Percentiles rank a stretch among this genome's conserved stretches.
Conservation (phyloP, 2,888 invertebrate genomes). For the Pomacea canaliculata region DNA sequence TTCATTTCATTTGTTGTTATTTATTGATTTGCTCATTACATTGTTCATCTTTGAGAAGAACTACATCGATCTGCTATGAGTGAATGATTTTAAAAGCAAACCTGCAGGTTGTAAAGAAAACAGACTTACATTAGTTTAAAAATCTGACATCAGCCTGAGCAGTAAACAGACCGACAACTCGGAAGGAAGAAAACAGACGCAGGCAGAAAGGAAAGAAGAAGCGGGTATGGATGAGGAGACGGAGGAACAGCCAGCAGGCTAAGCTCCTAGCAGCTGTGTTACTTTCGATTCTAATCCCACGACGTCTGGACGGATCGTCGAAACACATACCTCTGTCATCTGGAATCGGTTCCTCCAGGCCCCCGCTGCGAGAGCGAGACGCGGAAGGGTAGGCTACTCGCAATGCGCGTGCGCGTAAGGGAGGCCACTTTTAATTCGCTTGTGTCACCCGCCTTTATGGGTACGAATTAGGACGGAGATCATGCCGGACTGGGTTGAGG, state of each 20-base stretch:
- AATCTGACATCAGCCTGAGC: not conserved
- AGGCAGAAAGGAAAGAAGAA: not conserved
- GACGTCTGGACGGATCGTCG: not conserved
- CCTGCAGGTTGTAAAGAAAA: too few relatives aligned
- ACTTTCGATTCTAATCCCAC: slow-evolving; percentile 7
- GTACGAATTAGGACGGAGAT: slow-evolving; percentile 12
- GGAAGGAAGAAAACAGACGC: too few relatives aligned
- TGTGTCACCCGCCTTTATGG: slow-evolving; percentile 23
- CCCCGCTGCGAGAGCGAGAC: not conserved
- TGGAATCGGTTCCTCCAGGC: slow-evolving; percentile 1
- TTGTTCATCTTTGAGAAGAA: too few relatives aligned
- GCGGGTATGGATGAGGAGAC: not conserved
- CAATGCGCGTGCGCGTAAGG: not conserved
- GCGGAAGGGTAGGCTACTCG: not conserved
- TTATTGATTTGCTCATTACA: too few relatives aligned
- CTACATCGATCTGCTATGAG: too few relatives aligned
- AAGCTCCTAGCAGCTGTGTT: not conserved
- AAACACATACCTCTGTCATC: slow-evolving; percentile 11
- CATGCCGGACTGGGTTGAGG: slow-evolving; percentile 11
- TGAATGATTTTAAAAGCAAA: too few relatives aligned
- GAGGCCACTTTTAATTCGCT: slow-evolving; percentile 12
- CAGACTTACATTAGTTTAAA: too few relatives aligned
- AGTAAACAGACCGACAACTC: too few relatives aligned
- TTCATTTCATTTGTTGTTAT: too few relatives aligned
- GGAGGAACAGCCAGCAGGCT: not conserved